phyloP scores from a whole-genome alignment of 2,113 vertebrate genomes.

The Pantherophis guttatus region DNA sequence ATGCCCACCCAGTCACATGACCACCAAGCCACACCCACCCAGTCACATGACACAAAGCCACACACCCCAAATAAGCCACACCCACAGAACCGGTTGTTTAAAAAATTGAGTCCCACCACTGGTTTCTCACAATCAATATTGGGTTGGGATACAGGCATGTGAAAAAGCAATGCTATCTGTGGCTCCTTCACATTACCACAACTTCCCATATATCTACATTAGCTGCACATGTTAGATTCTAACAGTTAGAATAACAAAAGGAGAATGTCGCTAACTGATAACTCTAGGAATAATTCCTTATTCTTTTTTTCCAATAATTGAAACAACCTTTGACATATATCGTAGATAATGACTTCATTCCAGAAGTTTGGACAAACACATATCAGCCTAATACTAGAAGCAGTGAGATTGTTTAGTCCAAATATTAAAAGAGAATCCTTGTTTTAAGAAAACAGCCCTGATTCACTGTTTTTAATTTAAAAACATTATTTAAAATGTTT shows the following conservation, averaged over 20 bases:
- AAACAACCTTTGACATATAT: slow-evolving; percentile 28
- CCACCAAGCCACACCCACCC: too few species aligned
- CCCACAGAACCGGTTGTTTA: too few species aligned
- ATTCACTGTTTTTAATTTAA: background rate
- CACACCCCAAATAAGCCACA: too few species aligned
- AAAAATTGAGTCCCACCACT: too few species aligned
- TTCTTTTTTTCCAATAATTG: slow-evolving; percentile 29
- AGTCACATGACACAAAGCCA: too few species aligned
- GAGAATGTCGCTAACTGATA: slow-evolving; percentile 30
- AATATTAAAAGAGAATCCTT: background rate
- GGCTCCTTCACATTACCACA: slow-evolving; percentile 44
- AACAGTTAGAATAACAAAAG: slow-evolving; percentile 42
- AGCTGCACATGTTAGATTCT: slow-evolving; percentile 21
- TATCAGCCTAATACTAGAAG: background rate
- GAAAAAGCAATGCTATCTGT: background rate
- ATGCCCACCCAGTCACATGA: too few species aligned
- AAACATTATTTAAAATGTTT: slow-evolving; percentile 32
- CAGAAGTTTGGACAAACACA: background rate
- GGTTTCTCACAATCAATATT: background rate
- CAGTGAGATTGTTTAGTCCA: background rate
- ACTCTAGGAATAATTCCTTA: slow-evolving; percentile 40
- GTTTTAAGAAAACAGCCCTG: background rate
- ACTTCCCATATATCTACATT: slow-evolving; percentile 38
- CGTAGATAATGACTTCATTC: slow-evolving; percentile 50
- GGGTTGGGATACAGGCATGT: background rate